These are phyloP conservation scores for Sinohyriopsis cumingii DNA, from an alignment of 2,888 invertebrate genomes.

Conservation along the genomic window DNA sequence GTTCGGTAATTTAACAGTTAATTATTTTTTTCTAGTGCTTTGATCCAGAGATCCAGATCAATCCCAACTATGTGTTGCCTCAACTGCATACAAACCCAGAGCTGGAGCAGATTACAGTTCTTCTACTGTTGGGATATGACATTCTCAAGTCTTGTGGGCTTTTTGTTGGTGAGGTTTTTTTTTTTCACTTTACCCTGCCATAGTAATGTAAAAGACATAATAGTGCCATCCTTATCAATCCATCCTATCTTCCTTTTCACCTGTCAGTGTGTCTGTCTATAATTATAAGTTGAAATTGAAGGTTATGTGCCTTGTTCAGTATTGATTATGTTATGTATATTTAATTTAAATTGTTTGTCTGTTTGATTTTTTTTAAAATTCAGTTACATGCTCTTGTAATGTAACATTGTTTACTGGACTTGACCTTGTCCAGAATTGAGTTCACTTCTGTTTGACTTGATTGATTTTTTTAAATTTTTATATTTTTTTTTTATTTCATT, in stretches of 20 bases:
- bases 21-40: conserved; percentile 41
- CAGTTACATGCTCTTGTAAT: too few relatives aligned
- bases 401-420: too few relatives aligned
- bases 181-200: neutral
- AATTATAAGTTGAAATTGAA: neutral
- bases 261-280: neutral
- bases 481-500: too few relatives aligned
- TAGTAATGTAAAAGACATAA: neutral
- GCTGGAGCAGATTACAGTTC: conserved; percentile 61
- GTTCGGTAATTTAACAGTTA: neutral
- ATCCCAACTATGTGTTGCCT: conserved; percentile 56
- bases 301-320: too few relatives aligned
- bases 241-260: too few relatives aligned
- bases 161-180: conserved; percentile 51
- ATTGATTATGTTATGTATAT: too few relatives aligned
- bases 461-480: too few relatives aligned
- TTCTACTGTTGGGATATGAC: conserved; percentile 59
- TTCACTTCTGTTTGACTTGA: too few relatives aligned
- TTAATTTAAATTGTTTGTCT: too few relatives aligned
- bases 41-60: conserved; percentile 54
- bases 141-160: conserved; percentile 58
- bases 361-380: too few relatives aligned
- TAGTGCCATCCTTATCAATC: neutral
- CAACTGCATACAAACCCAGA: conserved; percentile 61
- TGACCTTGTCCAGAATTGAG: too few relatives aligned